Conservation (phyloP, 2,113 vertebrate species). For the Rhynchomys soricoides region DNA sequence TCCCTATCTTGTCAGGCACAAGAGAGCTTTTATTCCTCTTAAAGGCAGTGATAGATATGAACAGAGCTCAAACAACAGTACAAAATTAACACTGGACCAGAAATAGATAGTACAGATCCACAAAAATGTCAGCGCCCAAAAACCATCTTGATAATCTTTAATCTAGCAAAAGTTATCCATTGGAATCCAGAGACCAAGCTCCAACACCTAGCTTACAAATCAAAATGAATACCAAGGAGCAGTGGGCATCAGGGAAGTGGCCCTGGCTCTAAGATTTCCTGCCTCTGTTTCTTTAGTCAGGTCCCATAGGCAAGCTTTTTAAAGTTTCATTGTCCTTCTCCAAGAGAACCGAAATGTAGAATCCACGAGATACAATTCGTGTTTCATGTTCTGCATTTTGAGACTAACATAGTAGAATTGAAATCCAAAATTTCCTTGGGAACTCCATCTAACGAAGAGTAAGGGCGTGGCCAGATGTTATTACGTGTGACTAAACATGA, state of each 20-base stretch:
- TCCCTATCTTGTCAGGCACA: neutral
- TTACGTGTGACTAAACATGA: neutral
- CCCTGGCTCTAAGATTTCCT: neutral
- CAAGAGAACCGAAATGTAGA: neutral
- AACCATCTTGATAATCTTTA: conserved; percentile 41
- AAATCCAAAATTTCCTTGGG: neutral
- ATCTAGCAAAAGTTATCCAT: conserved; percentile 1
- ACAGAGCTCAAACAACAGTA: neutral
- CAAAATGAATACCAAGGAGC: neutral
- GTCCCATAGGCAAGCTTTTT: neutral
- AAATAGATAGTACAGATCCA: conserved; percentile 7
- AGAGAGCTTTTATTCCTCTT: neutral
- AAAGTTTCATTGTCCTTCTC: conserved; percentile 18
- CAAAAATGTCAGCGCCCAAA: conserved; percentile 19
- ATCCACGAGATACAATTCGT: neutral
- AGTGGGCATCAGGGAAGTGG: neutral
- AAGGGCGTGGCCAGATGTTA: neutral
- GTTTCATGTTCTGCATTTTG: neutral
- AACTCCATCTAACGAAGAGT: neutral
- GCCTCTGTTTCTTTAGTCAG: neutral
- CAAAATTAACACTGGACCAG: conserved; percentile 41
- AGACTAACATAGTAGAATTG: conserved; percentile 23
- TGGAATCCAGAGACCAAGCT: neutral
- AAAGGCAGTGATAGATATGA: neutral
- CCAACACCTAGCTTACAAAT: neutral